Evolutionary conservation across 2,797 vertebrate species (phyloP), one percentile per base, ranked within the genome.

Genomic region (Cuculus canorus): DNA sequence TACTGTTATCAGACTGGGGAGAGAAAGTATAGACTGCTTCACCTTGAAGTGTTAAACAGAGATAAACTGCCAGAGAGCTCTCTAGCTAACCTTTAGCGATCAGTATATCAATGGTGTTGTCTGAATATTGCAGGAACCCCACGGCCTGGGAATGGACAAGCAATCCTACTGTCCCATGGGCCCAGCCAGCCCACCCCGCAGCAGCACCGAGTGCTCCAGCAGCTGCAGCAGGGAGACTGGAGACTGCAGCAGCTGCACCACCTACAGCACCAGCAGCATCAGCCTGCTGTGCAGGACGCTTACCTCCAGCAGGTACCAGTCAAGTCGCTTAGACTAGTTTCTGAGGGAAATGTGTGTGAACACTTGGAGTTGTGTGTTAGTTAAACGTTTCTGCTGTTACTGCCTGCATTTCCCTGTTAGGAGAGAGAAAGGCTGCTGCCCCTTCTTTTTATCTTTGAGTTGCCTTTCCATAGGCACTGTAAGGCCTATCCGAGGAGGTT

Each of bases 211-310:
- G 99, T 99, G 28, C 98, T 99, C 50, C 99, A 99, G 96, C 99
- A 99, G 88, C 97, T 99, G 9, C 99, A 99, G 83, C 99, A 99
- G 23, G 99, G 99, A 6, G 99, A 99, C 88, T 98, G 99, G 97
- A 98, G 99, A 53, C 97, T 99, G 13, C 99, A 99, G 93, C 98
- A 98, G 45, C 86, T 98, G 13, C 98, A 98, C 65, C 95, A 97
- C 10, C 92, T 98, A 39, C 97, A 90, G 13, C 97, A 81, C 5
- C 97, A 95, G 6, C 98, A 98, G 3, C 98, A 98, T 2, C 98
- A 98, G 2, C 98, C 98, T 0, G 15, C 97, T 1, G 22, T 97
- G 17, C 98, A 97, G 52, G 97, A 98, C 3, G 91, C 98, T 65
- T 99, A 99, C 79, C 84, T 98, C 83, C 99, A 99, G 97, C 99